Percentiles rank a stretch among this genome's conserved stretches.
phyloP scores from a whole-genome alignment of 1,140 invertebrate species.

The Diploscapter pachys region DNA sequence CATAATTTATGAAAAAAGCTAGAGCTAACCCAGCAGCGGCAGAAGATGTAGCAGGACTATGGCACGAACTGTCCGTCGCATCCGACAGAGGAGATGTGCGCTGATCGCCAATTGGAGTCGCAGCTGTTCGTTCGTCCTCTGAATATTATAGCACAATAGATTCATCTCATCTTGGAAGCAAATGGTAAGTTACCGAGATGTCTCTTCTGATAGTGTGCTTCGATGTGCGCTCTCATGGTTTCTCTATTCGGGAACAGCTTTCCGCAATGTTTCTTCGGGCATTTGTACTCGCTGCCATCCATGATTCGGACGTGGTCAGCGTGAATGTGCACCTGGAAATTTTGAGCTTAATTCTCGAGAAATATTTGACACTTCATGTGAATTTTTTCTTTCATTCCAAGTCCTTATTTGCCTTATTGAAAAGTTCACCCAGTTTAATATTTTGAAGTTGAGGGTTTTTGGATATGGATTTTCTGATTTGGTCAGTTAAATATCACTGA shows the following conservation, averaged over 20 bases:
- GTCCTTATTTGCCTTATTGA: slow-evolving; percentile 9
- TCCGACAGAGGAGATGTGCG: slow-evolving; percentile 6
- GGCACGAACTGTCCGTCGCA: slow-evolving; percentile 8
- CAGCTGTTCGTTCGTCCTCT: background rate
- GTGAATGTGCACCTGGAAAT: slow-evolving; percentile 32
- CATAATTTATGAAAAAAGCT: background rate
- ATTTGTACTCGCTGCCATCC: slow-evolving; percentile 37
- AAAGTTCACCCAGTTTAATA: slow-evolving; percentile 11
- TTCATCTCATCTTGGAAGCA: background rate
- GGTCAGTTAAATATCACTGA: background rate
- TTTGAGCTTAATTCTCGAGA: background rate
- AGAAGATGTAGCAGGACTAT: background rate
- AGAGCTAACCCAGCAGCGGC: background rate
- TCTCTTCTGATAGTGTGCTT: slow-evolving; percentile 27
- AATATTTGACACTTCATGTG: slow-evolving; percentile 3
- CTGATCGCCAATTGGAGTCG: background rate
- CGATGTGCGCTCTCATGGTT: slow-evolving; percentile 31
- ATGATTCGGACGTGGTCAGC: slow-evolving; percentile 37
- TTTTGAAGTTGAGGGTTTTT: slow-evolving; percentile 12
- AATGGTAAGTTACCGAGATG: background rate
- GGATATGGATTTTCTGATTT: slow-evolving; percentile 1
- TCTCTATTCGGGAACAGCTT: slow-evolving; percentile 38
- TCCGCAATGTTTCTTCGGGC: slow-evolving; percentile 33
- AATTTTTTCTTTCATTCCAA: background rate
- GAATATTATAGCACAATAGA: background rate